phyloP scores from a whole-genome alignment of 2,797 vertebrate genomes.

The Artibeus lituratus region DNA sequence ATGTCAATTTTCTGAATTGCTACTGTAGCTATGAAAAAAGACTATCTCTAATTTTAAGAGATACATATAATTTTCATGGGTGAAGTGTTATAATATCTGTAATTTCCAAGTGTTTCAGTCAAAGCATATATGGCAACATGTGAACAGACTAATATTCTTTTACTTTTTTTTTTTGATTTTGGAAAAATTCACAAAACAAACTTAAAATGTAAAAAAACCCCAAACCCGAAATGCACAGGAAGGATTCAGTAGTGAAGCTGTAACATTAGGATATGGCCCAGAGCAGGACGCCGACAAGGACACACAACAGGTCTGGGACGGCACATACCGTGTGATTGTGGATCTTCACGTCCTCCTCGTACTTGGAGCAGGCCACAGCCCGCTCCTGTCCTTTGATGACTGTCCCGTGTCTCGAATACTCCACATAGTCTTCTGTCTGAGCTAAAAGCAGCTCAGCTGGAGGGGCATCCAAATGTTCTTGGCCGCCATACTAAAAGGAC shows the following conservation, averaged over 20 bases:
- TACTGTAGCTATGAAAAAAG: neutral
- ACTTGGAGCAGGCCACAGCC: slow-evolving; percentile 95
- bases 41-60: neutral
- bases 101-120: slow-evolving; percentile 1
- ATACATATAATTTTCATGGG: neutral
- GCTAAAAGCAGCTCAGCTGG: slow-evolving; percentile 94
- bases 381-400: slow-evolving; percentile 97
- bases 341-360: slow-evolving; percentile 95
- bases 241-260: neutral
- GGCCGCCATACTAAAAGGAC: slow-evolving; percentile 92
- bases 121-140: neutral
- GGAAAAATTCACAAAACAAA: neutral
- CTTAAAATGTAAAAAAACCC: neutral
- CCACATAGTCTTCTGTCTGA: slow-evolving; percentile 97
- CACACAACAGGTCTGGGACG: neutral
- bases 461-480: slow-evolving; percentile 93
- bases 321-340: slow-evolving; percentile 93
- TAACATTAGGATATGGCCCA: neutral
- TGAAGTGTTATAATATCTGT: neutral
- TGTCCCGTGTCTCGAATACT: slow-evolving; percentile 97
- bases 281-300: neutral
- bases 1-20: neutral
- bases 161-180: neutral
- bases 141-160: neutral
- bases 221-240: neutral